Conservation (phyloP, 2,797 vertebrate species). For the Lates japonicus region DNA sequence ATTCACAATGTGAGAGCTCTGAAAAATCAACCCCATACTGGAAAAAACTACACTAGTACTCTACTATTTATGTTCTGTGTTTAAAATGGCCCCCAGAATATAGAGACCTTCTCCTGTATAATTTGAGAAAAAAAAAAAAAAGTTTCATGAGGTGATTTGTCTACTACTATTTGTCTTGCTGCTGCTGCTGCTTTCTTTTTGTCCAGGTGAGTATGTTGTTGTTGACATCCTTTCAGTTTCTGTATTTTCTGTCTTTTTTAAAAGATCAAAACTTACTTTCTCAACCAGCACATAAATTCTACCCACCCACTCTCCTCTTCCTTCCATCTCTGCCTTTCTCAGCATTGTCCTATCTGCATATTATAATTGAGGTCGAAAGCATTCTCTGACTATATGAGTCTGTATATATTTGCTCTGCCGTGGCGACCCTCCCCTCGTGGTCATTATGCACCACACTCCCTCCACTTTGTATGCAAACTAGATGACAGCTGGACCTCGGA, state of each 20-base stretch:
- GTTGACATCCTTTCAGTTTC: neutral
- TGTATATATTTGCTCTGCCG: constrained; percentile 30
- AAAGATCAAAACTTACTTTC: constrained; percentile 6
- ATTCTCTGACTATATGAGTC: neutral
- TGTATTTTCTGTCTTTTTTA: neutral
- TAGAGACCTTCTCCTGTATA: no score
- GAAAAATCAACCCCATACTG: no score
- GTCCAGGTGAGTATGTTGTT: no score
- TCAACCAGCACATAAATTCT: neutral
- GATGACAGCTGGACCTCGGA: constrained; percentile 32
- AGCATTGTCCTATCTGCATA: constrained; percentile 47
- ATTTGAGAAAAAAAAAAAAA: no score
- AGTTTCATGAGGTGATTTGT: no score
- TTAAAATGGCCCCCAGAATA: no score
- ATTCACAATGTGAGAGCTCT: no score
- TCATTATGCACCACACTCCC: constrained; percentile 44
- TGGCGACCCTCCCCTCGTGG: constrained; percentile 28
- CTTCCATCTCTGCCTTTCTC: neutral
- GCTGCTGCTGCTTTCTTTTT: no score
- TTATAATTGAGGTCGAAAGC: constrained; percentile 59
- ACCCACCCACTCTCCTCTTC: neutral
- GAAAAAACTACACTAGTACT: no score
- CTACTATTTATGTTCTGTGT: no score
- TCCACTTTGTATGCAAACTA: constrained; percentile 65
- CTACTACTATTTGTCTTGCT: no score